Evolutionary conservation across 2,888 invertebrate genomes (phyloP).

Genomic region (Clivina fossor): DNA sequence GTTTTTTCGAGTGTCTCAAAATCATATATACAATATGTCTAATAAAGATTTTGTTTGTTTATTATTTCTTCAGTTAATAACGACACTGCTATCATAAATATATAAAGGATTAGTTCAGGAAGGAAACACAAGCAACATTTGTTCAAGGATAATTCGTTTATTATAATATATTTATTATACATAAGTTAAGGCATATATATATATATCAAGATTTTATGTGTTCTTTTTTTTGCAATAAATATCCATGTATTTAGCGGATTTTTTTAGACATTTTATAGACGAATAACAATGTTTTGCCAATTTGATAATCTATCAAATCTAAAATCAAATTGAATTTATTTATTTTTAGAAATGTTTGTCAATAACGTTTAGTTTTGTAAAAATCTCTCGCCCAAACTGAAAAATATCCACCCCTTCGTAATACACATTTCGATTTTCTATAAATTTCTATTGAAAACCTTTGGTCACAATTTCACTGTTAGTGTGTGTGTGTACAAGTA

Average conservation of each 20-base stretch:
- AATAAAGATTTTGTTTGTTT: too few relatives aligned
- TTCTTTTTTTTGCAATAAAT: slow-evolving; percentile 23
- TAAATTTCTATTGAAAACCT: not conserved
- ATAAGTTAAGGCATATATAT: slow-evolving; percentile 34
- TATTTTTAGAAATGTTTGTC: too few relatives aligned
- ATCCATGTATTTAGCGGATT: slow-evolving; percentile 20
- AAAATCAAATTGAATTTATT: too few relatives aligned
- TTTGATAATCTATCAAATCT: not conserved
- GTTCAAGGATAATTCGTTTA: slow-evolving; percentile 25
- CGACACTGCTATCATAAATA: too few relatives aligned
- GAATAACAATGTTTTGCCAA: slow-evolving; percentile 13
- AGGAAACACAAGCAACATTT: too few relatives aligned
- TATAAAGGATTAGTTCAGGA: too few relatives aligned
- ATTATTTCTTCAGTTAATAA: too few relatives aligned
- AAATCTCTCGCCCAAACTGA: not conserved
- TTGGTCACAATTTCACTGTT: not conserved
- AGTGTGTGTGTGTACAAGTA: not conserved
- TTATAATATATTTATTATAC: slow-evolving; percentile 32
- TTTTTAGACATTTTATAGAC: slow-evolving; percentile 21
- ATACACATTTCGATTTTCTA: too few relatives aligned
- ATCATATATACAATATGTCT: too few relatives aligned
- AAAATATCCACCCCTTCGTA: too few relatives aligned
- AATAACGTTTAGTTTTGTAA: not conserved
- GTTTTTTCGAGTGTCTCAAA: too few relatives aligned
- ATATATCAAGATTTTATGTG: slow-evolving; percentile 25